Evolutionary conservation across 2,113 vertebrate genomes (phyloP).

Genomic region (Eira barbara): DNA sequence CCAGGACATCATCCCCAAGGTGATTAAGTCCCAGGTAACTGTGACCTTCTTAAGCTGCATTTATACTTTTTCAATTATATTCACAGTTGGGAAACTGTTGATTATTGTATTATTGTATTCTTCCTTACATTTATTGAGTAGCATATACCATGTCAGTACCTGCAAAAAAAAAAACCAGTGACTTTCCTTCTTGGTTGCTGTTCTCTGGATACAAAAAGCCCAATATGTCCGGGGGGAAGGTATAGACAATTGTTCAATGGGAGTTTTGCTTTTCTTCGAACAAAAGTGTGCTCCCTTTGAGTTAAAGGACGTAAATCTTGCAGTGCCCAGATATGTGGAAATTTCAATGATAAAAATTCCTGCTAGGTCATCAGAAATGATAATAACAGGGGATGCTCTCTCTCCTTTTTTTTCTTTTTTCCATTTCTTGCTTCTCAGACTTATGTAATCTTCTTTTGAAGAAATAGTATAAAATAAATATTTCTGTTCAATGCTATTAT

Average conservation of each 20-base stretch:
- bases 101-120: background rate
- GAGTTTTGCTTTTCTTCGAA: background rate
- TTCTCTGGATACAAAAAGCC: background rate
- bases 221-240: background rate
- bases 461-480: background rate
- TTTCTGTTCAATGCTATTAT: background rate
- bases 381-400: background rate
- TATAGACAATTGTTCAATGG: background rate
- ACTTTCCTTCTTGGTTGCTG: background rate
- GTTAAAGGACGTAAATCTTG: background rate
- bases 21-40: background rate
- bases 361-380: background rate
- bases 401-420: too few relatives aligned
- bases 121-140: background rate
- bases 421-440: background rate
- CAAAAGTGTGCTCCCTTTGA: background rate
- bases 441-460: background rate
- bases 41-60: background rate
- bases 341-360: background rate
- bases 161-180: background rate
- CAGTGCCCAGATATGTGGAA: background rate
- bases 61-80: background rate
- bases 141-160: background rate
- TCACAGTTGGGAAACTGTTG: background rate
- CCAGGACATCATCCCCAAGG: background rate